Evolutionary conservation across 1,140 invertebrate genomes (phyloP).

Genomic region (Drosophila ananassae): DNA sequence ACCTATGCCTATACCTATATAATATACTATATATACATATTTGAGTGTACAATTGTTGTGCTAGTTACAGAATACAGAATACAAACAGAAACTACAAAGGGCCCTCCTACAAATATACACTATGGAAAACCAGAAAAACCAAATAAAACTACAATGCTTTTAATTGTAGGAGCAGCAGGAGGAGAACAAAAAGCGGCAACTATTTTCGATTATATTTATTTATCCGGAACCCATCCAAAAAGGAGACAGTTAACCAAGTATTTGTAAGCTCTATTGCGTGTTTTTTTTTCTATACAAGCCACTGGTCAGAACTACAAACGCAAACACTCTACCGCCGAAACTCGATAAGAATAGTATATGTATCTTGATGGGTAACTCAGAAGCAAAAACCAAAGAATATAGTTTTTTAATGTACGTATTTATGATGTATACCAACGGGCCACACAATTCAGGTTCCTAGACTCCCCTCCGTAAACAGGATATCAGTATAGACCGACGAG

Average conservation of each 20-base stretch:
- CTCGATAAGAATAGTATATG: slow-evolving; percentile 33
- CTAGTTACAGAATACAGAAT: slow-evolving; percentile 28
- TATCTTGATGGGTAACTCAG: slow-evolving; percentile 5
- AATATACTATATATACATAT: slow-evolving; percentile 45
- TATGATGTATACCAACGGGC: slow-evolving; percentile 43
- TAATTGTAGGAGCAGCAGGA: slow-evolving; percentile 61
- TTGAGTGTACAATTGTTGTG: slow-evolving; percentile 54
- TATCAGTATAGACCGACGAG: slow-evolving; percentile 22
- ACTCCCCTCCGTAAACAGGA: slow-evolving; percentile 43
- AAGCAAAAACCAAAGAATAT: slow-evolving; percentile 20
- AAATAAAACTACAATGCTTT: slow-evolving; percentile 38
- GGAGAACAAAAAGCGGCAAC: slow-evolving; percentile 23
- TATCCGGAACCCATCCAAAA: slow-evolving; percentile 19
- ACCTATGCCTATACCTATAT: slow-evolving; percentile 38
- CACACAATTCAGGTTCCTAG: slow-evolving; percentile 71
- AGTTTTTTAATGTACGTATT: slow-evolving; percentile 44
- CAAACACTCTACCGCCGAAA: slow-evolving; percentile 57
- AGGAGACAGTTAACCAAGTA: slow-evolving; percentile 19
- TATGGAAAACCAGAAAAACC: background rate
- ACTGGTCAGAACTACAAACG: background rate
- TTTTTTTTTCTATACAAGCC: slow-evolving; percentile 26
- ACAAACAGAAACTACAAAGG: slow-evolving; percentile 50
- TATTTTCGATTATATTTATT: slow-evolving; percentile 66
- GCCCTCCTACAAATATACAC: slow-evolving; percentile 53
- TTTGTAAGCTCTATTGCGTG: slow-evolving; percentile 28